Conservation (phyloP, 1,140 invertebrate species). For the Apis dorsata region DNA sequence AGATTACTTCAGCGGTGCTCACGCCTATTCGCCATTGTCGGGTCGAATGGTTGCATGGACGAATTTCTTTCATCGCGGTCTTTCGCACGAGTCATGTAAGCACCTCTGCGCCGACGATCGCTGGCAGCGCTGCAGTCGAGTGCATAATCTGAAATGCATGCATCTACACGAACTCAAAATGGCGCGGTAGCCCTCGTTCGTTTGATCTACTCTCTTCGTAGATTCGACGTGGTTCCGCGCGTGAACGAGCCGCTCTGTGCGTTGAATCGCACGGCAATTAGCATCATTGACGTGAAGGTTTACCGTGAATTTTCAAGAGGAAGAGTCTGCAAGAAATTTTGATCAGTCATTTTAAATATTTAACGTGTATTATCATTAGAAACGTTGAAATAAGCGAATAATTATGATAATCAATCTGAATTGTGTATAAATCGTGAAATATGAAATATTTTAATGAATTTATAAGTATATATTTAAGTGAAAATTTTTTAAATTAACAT, state of each 20-base stretch:
- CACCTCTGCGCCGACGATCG: constrained; percentile 47
- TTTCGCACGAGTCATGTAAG: constrained; percentile 23
- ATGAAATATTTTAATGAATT: too few species aligned
- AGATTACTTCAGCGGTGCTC: constrained; percentile 72
- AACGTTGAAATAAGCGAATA: too few species aligned
- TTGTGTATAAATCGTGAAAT: too few species aligned
- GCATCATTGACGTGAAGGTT: too few species aligned
- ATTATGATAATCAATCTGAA: too few species aligned
- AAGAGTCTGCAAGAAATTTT: background rate
- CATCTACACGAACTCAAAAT: constrained; percentile 61
- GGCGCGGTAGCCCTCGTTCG: constrained; percentile 28
- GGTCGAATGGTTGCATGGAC: background rate
- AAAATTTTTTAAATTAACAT: too few species aligned
- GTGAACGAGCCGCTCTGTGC: background rate
- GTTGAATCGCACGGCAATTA: constrained; percentile 4
- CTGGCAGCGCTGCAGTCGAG: constrained; percentile 44
- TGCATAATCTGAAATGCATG: constrained; percentile 67
- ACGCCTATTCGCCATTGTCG: constrained; percentile 40
- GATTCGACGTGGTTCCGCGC: background rate
- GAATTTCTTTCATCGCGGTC: background rate
- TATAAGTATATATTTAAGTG: too few species aligned
- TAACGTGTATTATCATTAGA: too few species aligned
- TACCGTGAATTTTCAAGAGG: background rate
- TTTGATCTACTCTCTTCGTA: constrained; percentile 41
- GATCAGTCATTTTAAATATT: background rate